phyloP scores from a whole-genome alignment of 2,888 invertebrate species.

The Linnaemya tessellans region DNA sequence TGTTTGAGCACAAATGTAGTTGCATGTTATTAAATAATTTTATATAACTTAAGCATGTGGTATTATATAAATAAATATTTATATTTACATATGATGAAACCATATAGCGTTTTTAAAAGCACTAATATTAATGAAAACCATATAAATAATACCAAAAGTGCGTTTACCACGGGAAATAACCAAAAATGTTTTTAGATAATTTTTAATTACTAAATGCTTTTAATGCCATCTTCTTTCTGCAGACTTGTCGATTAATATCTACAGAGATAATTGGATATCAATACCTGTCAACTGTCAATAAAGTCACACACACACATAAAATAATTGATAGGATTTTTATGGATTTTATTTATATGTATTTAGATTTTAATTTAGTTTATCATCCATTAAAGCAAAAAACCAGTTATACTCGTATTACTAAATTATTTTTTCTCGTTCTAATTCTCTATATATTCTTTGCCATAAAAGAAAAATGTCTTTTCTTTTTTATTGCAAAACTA shows the following conservation, averaged over 20 bases:
- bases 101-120: no score
- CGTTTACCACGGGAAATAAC: constrained; percentile 43
- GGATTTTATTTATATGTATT: not conserved
- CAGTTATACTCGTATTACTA: not conserved
- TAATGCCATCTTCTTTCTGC: not conserved
- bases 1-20: constrained; percentile 46
- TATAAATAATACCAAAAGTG: constrained; percentile 9
- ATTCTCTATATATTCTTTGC: not conserved
- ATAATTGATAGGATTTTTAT: not conserved
- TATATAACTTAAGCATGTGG: constrained; percentile 34
- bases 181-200: constrained; percentile 24
- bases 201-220: not conserved
- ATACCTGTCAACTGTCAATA: not conserved
- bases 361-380: not conserved
- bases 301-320: not conserved
- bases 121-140: not conserved
- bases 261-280: not conserved
- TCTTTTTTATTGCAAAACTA: constrained; percentile 1
- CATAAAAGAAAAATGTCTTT: constrained; percentile 9
- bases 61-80: no score
- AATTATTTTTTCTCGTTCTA: not conserved
- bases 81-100: no score
- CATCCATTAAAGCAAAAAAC: not conserved
- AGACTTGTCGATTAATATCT: not conserved
- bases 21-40: constrained; percentile 22